A percentile compares a stretch with the other conserved stretches of the same genome.
These are phyloP conservation scores for Rhinoptilus africanus DNA, from an alignment of 2,113 vertebrate genomes.

Conservation along the genomic window DNA sequence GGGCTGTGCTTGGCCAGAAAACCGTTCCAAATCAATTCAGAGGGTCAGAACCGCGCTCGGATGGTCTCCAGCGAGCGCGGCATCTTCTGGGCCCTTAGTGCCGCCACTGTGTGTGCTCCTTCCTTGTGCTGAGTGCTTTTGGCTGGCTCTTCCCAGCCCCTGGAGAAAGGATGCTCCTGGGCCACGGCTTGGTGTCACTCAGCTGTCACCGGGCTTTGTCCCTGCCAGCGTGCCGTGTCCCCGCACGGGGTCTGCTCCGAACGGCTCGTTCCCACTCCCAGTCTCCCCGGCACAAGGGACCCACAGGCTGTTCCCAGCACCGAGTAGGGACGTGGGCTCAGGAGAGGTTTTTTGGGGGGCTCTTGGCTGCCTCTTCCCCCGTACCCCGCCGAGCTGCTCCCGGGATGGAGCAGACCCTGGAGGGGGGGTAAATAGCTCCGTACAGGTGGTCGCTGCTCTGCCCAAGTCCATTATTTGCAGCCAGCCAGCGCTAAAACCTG, in stretches of 20 bases:
- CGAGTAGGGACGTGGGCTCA: neutral
- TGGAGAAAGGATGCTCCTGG: neutral
- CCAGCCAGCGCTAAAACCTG: neutral
- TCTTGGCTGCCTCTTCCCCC: neutral
- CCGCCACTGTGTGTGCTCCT: neutral
- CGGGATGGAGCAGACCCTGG: neutral
- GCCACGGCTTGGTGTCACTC: neutral
- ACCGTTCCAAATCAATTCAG: neutral
- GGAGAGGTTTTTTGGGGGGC: neutral
- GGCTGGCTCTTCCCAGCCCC: neutral
- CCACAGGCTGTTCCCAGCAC: neutral
- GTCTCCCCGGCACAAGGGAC: neutral
- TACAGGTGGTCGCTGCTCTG: neutral
- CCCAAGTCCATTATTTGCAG: neutral
- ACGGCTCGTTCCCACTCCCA: neutral
- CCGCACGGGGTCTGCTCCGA: accelerated
- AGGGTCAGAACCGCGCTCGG: accelerated
- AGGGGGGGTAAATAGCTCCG: neutral
- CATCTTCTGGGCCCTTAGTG: neutral
- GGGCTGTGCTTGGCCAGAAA: neutral
- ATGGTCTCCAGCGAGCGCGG: neutral
- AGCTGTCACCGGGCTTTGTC: neutral
- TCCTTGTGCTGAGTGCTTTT: neutral
- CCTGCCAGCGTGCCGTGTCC: neutral
- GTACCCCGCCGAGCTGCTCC: accelerated